Percentiles rank a stretch among this genome's conserved stretches.
phyloP scores from a whole-genome alignment of 2,797 vertebrate genomes.

The Hyperoplus immaculatus region DNA sequence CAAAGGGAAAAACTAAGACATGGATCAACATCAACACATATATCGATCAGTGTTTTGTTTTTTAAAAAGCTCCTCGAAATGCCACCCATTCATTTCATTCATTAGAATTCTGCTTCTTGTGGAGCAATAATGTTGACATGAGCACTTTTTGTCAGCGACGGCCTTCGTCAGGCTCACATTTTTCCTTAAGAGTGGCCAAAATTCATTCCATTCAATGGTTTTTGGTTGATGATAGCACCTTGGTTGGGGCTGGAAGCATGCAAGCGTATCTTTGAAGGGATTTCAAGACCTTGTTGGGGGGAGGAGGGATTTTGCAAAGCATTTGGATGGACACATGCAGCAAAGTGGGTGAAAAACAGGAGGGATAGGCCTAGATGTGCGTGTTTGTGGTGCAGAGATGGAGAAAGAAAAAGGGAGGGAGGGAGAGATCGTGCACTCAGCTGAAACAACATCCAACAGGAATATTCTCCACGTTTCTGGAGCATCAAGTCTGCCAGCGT shows the following conservation, averaged over 20 bases:
- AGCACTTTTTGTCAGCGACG: background rate
- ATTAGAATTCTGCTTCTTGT: slow-evolving; percentile 10
- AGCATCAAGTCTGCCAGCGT: slow-evolving; percentile 54
- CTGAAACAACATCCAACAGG: slow-evolving; percentile 78
- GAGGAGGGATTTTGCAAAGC: slow-evolving; percentile 39
- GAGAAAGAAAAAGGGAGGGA: slow-evolving; percentile 20
- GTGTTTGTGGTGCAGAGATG: slow-evolving; percentile 35
- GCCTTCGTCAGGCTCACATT: slow-evolving; percentile 25
- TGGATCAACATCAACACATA: background rate
- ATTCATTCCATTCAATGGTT: slow-evolving; percentile 19
- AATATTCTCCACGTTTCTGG: slow-evolving; percentile 81
- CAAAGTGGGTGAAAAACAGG: slow-evolving; percentile 18
- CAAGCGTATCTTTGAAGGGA: slow-evolving; percentile 3
- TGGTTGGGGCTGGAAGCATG: slow-evolving; percentile 8
- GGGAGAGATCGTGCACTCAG: slow-evolving; percentile 60
- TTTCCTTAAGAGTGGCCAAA: slow-evolving; percentile 2
- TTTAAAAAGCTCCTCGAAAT: background rate
- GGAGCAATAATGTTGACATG: slow-evolving; percentile 8
- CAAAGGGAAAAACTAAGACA: background rate
- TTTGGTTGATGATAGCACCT: background rate
- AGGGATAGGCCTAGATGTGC: slow-evolving; percentile 13
- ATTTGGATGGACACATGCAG: slow-evolving; percentile 55
- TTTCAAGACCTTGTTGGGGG: slow-evolving; percentile 35
- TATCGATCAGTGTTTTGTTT: background rate
- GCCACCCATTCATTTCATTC: slow-evolving; percentile 1